Conservation (phyloP, 30 jellyfish, hydroid and myxozoan species). For the Sanderia malayensis region DNA sequence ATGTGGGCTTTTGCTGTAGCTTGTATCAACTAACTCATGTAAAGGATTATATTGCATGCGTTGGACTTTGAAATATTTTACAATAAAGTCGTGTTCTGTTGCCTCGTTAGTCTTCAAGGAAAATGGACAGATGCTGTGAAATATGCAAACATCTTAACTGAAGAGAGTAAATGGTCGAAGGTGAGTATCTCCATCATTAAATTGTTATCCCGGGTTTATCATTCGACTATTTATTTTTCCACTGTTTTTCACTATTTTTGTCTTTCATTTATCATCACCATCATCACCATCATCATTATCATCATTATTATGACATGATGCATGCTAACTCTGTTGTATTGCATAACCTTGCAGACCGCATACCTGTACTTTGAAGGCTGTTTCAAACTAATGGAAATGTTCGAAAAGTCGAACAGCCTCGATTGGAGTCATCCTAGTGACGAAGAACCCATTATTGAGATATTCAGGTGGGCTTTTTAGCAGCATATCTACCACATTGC, state of each 20-base stretch:
- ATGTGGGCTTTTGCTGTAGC: too few relatives aligned
- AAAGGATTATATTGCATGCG: too few relatives aligned
- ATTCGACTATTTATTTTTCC: too few relatives aligned
- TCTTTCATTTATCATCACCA: too few relatives aligned
- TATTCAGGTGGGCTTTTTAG: slow-evolving; percentile 33
- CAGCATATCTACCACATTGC: too few relatives aligned
- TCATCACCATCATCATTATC: background rate
- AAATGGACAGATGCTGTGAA: slow-evolving; percentile 78
- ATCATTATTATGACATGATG: background rate
- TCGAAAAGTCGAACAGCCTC: slow-evolving; percentile 29
- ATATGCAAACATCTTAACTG: slow-evolving; percentile 61
- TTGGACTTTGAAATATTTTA: too few relatives aligned
- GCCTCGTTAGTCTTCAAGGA: slow-evolving; percentile 57
- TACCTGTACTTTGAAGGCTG: slow-evolving; percentile 82
- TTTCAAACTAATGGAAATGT: slow-evolving; percentile 79
- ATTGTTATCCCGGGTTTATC: too few relatives aligned
- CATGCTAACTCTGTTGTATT: background rate
- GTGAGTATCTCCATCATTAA: too few relatives aligned
- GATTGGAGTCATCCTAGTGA: slow-evolving; percentile 30
- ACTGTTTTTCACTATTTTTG: too few relatives aligned
- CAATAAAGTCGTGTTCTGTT: too few relatives aligned
- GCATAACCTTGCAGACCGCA: slow-evolving; percentile 61
- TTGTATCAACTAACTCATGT: too few relatives aligned
- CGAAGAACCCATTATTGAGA: slow-evolving; percentile 34
- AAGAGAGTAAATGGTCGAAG: slow-evolving; percentile 98